These are phyloP conservation scores for Micromussa lordhowensis DNA, from an alignment of 92 coral and sea anemone species.

Conservation along the genomic window DNA sequence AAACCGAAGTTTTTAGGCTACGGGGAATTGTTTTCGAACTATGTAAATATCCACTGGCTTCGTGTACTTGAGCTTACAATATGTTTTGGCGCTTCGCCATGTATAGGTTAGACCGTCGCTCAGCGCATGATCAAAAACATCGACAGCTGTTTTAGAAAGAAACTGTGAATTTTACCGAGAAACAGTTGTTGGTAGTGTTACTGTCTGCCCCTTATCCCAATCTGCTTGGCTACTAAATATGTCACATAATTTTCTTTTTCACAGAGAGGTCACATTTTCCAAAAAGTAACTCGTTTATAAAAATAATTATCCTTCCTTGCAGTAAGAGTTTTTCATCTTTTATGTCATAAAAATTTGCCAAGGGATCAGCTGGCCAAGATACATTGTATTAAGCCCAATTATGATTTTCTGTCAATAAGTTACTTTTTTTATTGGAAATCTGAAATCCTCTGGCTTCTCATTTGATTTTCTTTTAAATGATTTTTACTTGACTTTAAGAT, in stretches of 20 bases:
- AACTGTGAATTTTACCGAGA: slow-evolving; percentile 30
- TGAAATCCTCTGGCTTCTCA: neutral
- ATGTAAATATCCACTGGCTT: slow-evolving; percentile 39
- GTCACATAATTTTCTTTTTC: slow-evolving; percentile 13
- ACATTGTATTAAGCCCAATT: slow-evolving; percentile 20
- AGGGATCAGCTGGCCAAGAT: slow-evolving; percentile 32
- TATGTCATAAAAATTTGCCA: slow-evolving; percentile 29
- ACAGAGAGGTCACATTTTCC: slow-evolving; percentile 14
- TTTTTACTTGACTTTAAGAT: neutral
- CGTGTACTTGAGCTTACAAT: slow-evolving; percentile 41
- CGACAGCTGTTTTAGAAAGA: slow-evolving; percentile 55
- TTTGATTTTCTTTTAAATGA: slow-evolving; percentile 1
- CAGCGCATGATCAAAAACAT: slow-evolving; percentile 50
- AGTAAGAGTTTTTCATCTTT: slow-evolving; percentile 18
- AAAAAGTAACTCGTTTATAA: slow-evolving; percentile 24
- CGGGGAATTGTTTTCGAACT: slow-evolving; percentile 31
- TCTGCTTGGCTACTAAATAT: neutral
- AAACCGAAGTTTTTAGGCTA: slow-evolving; percentile 1
- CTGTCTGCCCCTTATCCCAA: neutral
- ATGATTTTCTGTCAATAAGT: slow-evolving; percentile 32
- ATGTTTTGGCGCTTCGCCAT: slow-evolving; percentile 75
- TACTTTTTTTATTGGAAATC: slow-evolving; percentile 25
- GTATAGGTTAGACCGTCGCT: slow-evolving; percentile 12
- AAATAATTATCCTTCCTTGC: slow-evolving; percentile 23
- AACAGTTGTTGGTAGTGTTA: neutral